Percentiles rank a stretch among this genome's conserved stretches.
phyloP scores from a whole-genome alignment of 2,797 vertebrate species.

The Crax fasciolata region DNA sequence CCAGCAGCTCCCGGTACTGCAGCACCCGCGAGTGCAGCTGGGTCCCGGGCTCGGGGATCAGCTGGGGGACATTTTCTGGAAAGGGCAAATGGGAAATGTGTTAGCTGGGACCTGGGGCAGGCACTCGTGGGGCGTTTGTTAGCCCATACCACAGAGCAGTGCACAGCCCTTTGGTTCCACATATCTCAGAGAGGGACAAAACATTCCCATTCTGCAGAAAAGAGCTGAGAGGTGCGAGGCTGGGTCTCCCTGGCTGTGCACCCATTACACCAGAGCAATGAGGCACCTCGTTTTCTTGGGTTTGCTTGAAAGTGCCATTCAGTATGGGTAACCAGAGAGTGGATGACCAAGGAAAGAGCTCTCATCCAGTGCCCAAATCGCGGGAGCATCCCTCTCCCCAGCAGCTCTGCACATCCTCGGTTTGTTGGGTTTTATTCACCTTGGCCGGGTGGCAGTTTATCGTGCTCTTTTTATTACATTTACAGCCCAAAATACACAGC shows the following conservation, averaged over 20 bases:
- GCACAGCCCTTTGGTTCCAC: neutral
- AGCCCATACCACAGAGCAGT: accelerated
- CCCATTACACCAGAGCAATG: neutral
- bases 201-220: neutral
- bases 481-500: neutral
- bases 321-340: accelerated
- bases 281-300: neutral
- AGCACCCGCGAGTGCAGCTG: constrained; percentile 89
- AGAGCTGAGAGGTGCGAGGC: neutral
- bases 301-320: neutral
- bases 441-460: neutral
- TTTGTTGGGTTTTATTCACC: neutral
- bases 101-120: neutral
- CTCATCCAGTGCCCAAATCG: neutral
- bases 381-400: neutral
- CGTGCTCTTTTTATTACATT: neutral
- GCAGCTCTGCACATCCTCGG: neutral
- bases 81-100: neutral
- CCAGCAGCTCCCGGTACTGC: constrained; percentile 96
- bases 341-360: neutral
- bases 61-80: constrained; percentile 90
- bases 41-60: constrained; percentile 92
- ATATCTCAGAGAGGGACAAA: neutral
- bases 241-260: accelerated
- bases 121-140: accelerated